phyloP scores from a whole-genome alignment of 2,888 invertebrate species.

The Polymixis lichenea region DNA sequence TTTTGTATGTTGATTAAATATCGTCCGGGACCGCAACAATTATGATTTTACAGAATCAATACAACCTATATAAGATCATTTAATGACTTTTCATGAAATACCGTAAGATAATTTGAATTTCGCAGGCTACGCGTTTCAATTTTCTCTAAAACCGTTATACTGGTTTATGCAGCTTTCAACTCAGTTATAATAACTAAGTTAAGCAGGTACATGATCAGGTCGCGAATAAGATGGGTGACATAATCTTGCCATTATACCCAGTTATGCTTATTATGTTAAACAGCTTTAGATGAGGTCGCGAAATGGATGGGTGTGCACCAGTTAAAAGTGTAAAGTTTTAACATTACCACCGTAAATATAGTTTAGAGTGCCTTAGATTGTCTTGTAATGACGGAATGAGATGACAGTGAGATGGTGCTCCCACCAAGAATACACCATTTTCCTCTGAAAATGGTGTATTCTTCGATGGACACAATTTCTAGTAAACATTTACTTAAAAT shows the following conservation, averaged over 20 bases:
- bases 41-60: no score
- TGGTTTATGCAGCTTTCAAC: neutral
- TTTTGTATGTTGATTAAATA: no score
- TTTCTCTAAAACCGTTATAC: neutral
- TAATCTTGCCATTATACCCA: constrained; percentile 41
- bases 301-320: constrained; percentile 30
- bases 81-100: no score
- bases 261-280: constrained; percentile 16
- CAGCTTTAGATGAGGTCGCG: constrained; percentile 13
- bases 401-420: neutral
- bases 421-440: no score
- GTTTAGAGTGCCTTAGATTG: constrained; percentile 61
- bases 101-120: no score
- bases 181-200: neutral
- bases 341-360: constrained; percentile 53
- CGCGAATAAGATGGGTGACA: neutral
- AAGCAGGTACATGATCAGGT: neutral
- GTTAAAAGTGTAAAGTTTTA: constrained; percentile 54
- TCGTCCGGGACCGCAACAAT: no score
- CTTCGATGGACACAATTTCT: no score
- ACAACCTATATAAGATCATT: no score
- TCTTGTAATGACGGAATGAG: constrained; percentile 14
- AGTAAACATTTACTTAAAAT: no score
- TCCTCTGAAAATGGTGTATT: no score
- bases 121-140: no score